Base-by-base conservation (phyloP, 2,797 vertebrate genomes). In the Sphenopsis melanotis region DNA sequence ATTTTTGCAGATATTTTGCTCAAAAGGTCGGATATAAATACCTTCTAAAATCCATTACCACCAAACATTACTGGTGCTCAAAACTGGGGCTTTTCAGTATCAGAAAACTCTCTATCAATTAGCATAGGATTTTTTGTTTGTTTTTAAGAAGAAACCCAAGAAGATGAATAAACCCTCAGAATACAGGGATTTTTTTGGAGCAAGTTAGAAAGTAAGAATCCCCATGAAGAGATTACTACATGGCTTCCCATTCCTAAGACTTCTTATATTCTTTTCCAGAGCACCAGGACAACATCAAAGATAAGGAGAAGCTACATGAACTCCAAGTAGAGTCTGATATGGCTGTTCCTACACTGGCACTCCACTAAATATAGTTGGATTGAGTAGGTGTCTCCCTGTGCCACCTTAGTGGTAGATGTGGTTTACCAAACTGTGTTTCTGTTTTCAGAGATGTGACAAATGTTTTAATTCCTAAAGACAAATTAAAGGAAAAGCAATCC, bases 391-490 rank as follows among this genome's bases (percentile, higher is more conserved):
- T 89, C 79, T 92, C 68, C 42, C 46, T 16, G 18, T 82, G 83
- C 59, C 71, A 63, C 70, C 47, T 79, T 44, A 66, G 44, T 74
- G 68, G 78, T 68, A 22, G 69, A 81, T 86, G 32, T 89, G 64
- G 4, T 50, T 91, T 86, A 39, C 64, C 75, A 77, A 87, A 91
- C 32, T 59, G 46, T 63, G 64, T 72, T 83, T 76, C 64, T 80
- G 20, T 89, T 93, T 94, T 91, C 64, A 89, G 85, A 83, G 75
- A 37, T 44, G 44, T 76, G 91, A 83, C 53, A 83, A 83, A 68
- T 6, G 19, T 94, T 89, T 84, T 84, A 12, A 50, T 93, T 87
- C 55, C 83, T 79, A 55, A 89, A 71, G n/a, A 76, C 16, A 84
- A 90, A 71, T 79, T 55, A 69, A 93, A 90, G 78, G n/a, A 70